Evolutionary conservation across 2,797 vertebrate species (phyloP).

Genomic region (Oophaga sylvatica): DNA sequence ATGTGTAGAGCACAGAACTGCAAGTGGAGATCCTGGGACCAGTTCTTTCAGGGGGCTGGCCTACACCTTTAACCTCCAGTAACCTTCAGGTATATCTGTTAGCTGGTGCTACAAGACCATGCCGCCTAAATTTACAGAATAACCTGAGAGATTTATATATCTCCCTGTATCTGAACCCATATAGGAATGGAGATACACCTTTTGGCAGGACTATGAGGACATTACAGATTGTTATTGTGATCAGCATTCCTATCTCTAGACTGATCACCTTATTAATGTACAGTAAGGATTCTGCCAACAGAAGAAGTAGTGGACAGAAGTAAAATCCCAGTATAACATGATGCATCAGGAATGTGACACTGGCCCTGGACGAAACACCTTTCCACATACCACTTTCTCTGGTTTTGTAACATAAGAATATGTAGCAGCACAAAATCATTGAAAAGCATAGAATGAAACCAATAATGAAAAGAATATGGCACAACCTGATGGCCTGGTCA

Average conservation of each 20-base stretch:
- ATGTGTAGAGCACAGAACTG: no score
- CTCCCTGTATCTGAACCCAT: conserved; percentile 79
- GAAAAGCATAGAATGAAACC: conserved; percentile 74
- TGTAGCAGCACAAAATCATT: conserved; percentile 74
- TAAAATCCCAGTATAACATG: conserved; percentile 78
- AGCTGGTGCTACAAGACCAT: conserved; percentile 64
- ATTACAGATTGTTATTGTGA: conserved; percentile 76
- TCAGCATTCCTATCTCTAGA: conserved; percentile 70
- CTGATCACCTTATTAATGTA: conserved; percentile 63
- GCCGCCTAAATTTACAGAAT: conserved; percentile 70
- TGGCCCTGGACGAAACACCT: conserved; percentile 74
- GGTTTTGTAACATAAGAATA: conserved; percentile 75
- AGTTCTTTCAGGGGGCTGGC: not conserved
- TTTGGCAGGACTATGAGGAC: conserved; percentile 78
- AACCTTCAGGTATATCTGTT: conserved; percentile 1
- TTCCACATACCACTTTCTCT: conserved; percentile 71
- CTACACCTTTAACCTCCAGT: not conserved
- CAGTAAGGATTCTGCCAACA: conserved; percentile 74
- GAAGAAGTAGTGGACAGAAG: conserved; percentile 76
- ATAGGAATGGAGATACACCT: conserved; percentile 78
- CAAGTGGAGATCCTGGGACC: no score
- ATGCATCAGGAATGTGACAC: conserved; percentile 81
- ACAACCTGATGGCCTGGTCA: conserved; percentile 69
- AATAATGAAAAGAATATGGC: conserved; percentile 72
- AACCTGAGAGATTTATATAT: conserved; percentile 72